Evolutionary conservation across 1,140 invertebrate genomes (phyloP), one percentile per base, ranked within the genome.

Genomic region (Palaemon carinicauda): DNA sequence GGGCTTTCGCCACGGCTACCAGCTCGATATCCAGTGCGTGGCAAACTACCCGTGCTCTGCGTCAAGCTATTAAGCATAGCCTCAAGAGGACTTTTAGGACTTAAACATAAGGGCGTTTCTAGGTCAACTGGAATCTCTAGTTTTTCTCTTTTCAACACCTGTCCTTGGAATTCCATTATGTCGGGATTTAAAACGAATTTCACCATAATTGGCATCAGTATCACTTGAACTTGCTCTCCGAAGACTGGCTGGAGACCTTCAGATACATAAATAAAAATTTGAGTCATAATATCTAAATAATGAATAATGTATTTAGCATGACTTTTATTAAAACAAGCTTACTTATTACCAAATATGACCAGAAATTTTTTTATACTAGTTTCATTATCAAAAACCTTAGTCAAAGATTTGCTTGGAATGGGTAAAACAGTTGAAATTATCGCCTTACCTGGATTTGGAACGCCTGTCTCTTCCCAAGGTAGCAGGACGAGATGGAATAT

Each of bases 41-140:
- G 84, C 12, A 89, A 77, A 56, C 88, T 89, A 17, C 87, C 87
- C 10, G 88, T 86, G 82, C 86, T 89, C 79, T 89, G 88, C 9
- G 88, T 89, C 5, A 89, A 82, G 79, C 88, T 89, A 73, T 89
- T 83, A 21, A 89, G 82, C 88, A 89, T 89, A 17, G 90, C 90
- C 53, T 91, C 90, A 54, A 90, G 88, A 9, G 91, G 91, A 89
- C 91, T 91, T 73, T 91, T 91, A 27, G 91, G 91, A 80, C 91
- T 91, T 53, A 91, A 85, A 87, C 90, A 90, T 77, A 90, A 90
- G 27, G 91, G 91, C 41, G 91, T 91, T 74, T 91, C 91, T 80
- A 92, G 89, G 88, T 92, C 91, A 10, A 91, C 91, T 87, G 15
- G 91, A 91, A 86, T 91, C 90, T 53, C 90, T 87, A 0, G 89